Conservation (phyloP, 64 coral and sea anemone species). For the Pocillopora verrucosa region DNA sequence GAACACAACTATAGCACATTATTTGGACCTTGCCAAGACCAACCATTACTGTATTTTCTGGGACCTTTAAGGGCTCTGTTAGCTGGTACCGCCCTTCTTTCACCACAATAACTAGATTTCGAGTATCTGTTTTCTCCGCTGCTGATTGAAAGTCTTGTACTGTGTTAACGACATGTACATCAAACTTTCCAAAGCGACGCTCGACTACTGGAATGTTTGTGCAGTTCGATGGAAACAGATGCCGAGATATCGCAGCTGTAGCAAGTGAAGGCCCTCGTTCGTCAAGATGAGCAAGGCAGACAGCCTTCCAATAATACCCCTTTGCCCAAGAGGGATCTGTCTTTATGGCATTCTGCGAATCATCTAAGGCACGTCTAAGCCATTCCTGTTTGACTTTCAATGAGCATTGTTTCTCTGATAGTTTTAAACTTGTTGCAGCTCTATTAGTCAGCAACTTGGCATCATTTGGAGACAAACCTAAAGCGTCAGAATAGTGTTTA, state of each 20-base stretch:
- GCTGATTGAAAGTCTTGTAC: neutral
- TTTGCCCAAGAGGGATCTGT: conserved; percentile 1
- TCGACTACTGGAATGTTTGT: neutral
- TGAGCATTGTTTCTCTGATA: neutral
- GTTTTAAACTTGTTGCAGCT: neutral
- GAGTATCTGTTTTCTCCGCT: neutral
- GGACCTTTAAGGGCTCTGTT: neutral
- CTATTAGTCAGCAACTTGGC: conserved; percentile 3
- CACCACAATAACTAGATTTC: neutral
- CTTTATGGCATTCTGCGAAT: neutral
- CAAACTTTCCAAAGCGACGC: neutral
- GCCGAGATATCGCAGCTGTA: neutral
- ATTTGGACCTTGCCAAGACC: neutral
- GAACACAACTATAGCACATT: neutral
- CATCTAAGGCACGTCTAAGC: neutral
- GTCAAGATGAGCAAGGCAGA: neutral
- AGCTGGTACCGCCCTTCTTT: conserved; percentile 4
- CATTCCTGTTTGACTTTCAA: too few species aligned
- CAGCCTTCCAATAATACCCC: neutral
- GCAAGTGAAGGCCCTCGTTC: neutral
- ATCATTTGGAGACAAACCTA: neutral
- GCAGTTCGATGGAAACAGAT: conserved; percentile 10
- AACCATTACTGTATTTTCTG: neutral
- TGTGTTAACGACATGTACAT: neutral
- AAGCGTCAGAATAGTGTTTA: neutral